Conservation (phyloP, 2,888 invertebrate genomes). For the Macrophya annulata region DNA sequence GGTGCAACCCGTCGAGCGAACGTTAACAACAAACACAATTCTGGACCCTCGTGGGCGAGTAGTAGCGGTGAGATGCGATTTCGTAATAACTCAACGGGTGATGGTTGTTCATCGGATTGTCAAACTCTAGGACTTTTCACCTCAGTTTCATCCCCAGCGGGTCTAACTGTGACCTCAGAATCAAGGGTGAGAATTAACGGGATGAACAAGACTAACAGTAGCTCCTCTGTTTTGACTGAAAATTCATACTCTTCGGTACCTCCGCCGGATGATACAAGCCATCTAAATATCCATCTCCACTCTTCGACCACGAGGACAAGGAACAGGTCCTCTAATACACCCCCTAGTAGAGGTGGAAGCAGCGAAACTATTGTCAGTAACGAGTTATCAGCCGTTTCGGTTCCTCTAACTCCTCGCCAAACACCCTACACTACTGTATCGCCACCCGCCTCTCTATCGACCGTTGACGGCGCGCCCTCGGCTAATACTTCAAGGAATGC, state of each 20-base stretch:
- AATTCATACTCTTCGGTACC: conserved; percentile 34
- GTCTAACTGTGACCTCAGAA: background rate
- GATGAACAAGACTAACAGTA: conserved; percentile 38
- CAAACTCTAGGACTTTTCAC: conserved; percentile 23
- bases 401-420: conserved; percentile 18
- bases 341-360: conserved; percentile 6
- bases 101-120: conserved; percentile 12
- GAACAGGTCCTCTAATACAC: conserved; percentile 12
- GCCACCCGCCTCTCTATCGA: conserved; percentile 38
- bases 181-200: conserved; percentile 5
- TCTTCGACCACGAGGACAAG: conserved; percentile 1
- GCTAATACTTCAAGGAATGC: conserved; percentile 23
- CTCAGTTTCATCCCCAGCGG: conserved; percentile 42
- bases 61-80: conserved; percentile 31
- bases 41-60: conserved; percentile 38
- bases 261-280: background rate
- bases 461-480: conserved; percentile 48
- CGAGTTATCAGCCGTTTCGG: conserved; percentile 18
- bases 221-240: conserved; percentile 37
- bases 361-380: conserved; percentile 19
- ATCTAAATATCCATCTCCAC: background rate
- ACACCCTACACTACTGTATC: background rate
- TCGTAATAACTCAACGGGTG: background rate
- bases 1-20: background rate
- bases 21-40: conserved; percentile 27